Conservation (phyloP, 2,888 invertebrate genomes). For the Mylabris sibirica region DNA sequence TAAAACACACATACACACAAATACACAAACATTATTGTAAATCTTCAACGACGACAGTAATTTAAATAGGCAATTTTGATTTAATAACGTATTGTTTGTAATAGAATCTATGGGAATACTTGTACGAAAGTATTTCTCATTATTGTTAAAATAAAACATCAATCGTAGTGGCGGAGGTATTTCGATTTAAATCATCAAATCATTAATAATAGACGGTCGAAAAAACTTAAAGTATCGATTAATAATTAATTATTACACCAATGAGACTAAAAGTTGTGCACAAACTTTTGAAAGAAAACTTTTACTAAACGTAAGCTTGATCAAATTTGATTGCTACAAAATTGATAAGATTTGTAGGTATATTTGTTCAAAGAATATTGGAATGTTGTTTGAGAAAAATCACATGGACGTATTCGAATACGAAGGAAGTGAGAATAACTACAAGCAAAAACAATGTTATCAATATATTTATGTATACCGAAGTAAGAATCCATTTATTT, state of each 20-base stretch:
- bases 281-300: background rate
- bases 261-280: background rate
- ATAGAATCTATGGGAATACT: background rate
- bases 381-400: background rate
- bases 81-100: no score
- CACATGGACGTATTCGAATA: background rate
- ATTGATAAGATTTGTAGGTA: background rate
- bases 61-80: background rate
- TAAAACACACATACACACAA: no score
- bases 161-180: background rate
- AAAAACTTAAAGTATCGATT: background rate
- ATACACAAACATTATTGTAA: background rate
- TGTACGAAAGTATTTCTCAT: background rate
- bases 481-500: constrained; percentile 11
- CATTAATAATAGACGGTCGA: no score
- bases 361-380: background rate
- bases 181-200: no score
- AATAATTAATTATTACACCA: background rate
- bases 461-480: background rate
- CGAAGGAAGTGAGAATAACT: background rate
- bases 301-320: background rate
- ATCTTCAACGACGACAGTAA: background rate
- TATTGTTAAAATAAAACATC: background rate
- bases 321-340: background rate
- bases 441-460: background rate